Evolutionary conservation across 2,888 invertebrate genomes (phyloP).

Genomic region (Bedellia somnulentella): DNA sequence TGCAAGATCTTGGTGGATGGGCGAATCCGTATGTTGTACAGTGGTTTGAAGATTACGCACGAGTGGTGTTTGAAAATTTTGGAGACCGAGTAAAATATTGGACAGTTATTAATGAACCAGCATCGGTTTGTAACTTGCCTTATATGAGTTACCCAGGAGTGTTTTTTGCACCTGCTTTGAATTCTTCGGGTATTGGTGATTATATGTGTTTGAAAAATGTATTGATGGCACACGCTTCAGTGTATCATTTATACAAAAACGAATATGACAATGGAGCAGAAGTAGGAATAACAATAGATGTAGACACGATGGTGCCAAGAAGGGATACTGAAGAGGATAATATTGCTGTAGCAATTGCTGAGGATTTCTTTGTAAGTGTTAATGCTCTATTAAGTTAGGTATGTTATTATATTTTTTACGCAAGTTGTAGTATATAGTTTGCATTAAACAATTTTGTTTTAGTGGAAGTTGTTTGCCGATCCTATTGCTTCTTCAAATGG

Average conservation of each 20-base stretch:
- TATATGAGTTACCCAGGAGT: conserved; percentile 28
- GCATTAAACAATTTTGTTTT: conserved; percentile 1
- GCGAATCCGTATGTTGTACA: conserved; percentile 49
- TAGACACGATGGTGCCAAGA: conserved; percentile 25
- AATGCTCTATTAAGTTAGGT: no score
- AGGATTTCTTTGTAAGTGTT: conserved; percentile 31
- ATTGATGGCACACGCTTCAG: conserved; percentile 58
- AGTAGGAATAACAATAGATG: conserved; percentile 33
- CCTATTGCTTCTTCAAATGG: conserved; percentile 23
- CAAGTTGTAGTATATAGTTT: no score
- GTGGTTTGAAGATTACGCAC: conserved; percentile 61
- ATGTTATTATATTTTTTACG: no score
- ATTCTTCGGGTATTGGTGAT: conserved; percentile 36
- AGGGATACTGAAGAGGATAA: conserved; percentile 22
- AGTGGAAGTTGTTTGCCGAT: conserved; percentile 19
- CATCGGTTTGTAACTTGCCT: conserved; percentile 32
- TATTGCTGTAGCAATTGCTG: conserved; percentile 26
- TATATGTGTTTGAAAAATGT: conserved; percentile 58
- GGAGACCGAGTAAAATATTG: conserved; percentile 53
- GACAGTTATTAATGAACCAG: conserved; percentile 64
- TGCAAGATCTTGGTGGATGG: conserved; percentile 64
- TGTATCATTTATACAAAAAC: conserved; percentile 36
- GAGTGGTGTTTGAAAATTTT: conserved; percentile 40
- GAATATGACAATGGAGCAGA: conserved; percentile 21
- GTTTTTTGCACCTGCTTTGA: conserved; percentile 28